Conservation (phyloP, 2,113 vertebrate species). For the Melanerpes aurifrons region DNA sequence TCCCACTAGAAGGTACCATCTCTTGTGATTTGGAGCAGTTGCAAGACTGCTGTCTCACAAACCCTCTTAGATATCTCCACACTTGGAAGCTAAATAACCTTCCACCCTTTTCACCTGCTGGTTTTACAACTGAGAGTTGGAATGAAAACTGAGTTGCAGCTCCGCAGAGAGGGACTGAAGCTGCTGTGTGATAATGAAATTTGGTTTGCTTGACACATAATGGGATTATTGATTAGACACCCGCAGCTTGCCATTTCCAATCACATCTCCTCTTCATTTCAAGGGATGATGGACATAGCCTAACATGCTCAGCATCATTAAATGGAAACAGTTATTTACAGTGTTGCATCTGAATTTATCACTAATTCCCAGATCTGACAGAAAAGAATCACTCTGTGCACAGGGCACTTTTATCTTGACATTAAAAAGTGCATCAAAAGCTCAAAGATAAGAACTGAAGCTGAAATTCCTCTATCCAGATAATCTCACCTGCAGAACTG, state of each 20-base stretch:
- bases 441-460: conserved; percentile 26
- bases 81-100: neutral
- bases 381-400: conserved; percentile 31
- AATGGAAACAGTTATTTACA: conserved; percentile 49
- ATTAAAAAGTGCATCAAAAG: conserved; percentile 23
- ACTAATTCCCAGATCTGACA: conserved; percentile 54
- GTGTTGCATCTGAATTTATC: conserved; percentile 57
- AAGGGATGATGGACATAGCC: conserved; percentile 47
- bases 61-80: neutral
- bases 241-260: conserved; percentile 54
- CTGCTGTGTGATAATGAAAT: conserved; percentile 58
- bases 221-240: conserved; percentile 69
- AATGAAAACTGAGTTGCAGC: neutral
- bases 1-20: neutral
- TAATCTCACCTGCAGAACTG: neutral
- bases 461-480: neutral
- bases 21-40: neutral
- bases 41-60: neutral
- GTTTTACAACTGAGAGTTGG: neutral
- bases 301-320: conserved; percentile 57
- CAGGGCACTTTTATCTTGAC: conserved; percentile 39
- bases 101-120: neutral
- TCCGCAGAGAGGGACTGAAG: neutral
- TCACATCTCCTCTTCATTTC: conserved; percentile 61
- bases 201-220: conserved; percentile 63